Percentiles rank a stretch among this genome's conserved stretches.
Evolutionary conservation across 2,113 vertebrate species (phyloP).

Genomic region (Actenoides lindsayi): DNA sequence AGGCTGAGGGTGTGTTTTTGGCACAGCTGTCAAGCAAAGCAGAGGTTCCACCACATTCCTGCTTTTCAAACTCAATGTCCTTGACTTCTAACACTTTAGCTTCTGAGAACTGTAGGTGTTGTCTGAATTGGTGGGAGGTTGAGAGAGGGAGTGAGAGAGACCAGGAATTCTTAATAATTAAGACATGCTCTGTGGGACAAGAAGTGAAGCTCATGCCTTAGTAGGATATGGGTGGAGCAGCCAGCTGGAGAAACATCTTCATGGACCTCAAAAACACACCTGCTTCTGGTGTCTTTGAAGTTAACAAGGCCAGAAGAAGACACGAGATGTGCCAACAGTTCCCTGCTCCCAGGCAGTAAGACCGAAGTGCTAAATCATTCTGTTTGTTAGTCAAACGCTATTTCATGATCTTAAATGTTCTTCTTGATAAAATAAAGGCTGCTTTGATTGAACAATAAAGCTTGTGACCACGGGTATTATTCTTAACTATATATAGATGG

Average conservation of each 20-base stretch:
- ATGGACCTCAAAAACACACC: background rate
- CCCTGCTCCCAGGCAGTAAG: background rate
- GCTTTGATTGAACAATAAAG: slow-evolving; percentile 3
- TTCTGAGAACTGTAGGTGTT: background rate
- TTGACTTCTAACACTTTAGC: background rate
- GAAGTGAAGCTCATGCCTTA: background rate
- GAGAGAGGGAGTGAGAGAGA: background rate
- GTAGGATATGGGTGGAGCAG: background rate
- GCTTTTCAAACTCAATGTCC: background rate
- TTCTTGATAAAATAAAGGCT: slow-evolving; percentile 7
- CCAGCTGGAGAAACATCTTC: background rate
- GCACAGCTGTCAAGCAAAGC: background rate
- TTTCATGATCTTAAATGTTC: background rate
- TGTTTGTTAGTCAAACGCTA: background rate
- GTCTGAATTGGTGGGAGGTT: background rate
- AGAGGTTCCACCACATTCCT: background rate
- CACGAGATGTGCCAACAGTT: background rate
- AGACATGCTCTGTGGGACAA: background rate
- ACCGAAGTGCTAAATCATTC: background rate
- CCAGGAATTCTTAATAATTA: background rate
- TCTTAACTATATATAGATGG: background rate
- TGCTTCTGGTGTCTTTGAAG: background rate
- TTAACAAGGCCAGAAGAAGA: background rate
- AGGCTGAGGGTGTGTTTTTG: background rate
- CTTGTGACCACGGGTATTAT: background rate